Percentiles rank a stretch among this genome's conserved stretches.
phyloP scores from a whole-genome alignment of 1,140 invertebrate species.

The Penaeus vannamei region DNA sequence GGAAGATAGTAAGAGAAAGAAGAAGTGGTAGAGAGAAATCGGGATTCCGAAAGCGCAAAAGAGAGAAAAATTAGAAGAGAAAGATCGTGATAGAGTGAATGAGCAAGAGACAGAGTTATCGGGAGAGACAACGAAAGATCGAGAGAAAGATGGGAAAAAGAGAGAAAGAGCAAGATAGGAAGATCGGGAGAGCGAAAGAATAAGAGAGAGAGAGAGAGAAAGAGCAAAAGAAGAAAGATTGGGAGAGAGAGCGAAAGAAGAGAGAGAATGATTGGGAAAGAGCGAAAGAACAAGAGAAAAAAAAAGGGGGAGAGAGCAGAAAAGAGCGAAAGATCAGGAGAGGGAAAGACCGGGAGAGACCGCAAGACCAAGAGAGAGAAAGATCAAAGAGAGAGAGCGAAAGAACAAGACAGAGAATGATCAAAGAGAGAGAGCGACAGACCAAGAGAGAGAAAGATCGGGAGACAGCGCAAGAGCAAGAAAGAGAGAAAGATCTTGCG shows the following conservation, averaged over 20 bases:
- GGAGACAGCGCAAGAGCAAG: not conserved
- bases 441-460: not conserved
- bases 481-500: not conserved
- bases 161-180: not conserved
- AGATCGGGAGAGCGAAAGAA: not conserved
- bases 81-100: too few species aligned
- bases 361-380: too few species aligned
- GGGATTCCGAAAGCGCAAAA: too few species aligned
- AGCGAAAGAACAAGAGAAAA: not conserved
- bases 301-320: not conserved
- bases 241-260: not conserved
- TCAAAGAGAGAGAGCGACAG: slow-evolving; percentile 4
- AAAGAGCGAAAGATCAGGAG: not conserved
- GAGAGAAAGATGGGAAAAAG: too few species aligned
- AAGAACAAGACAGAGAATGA: not conserved
- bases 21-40: too few species aligned
- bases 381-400: not conserved
- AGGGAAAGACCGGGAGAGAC: not conserved
- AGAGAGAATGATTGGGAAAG: not conserved
- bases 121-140: too few species aligned
- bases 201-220: too few species aligned
- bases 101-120: too few species aligned
- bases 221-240: not conserved
- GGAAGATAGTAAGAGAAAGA: too few species aligned
- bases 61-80: too few species aligned